phyloP scores from a whole-genome alignment of 2,797 vertebrate species.

The Acanthurus leucopareius region DNA sequence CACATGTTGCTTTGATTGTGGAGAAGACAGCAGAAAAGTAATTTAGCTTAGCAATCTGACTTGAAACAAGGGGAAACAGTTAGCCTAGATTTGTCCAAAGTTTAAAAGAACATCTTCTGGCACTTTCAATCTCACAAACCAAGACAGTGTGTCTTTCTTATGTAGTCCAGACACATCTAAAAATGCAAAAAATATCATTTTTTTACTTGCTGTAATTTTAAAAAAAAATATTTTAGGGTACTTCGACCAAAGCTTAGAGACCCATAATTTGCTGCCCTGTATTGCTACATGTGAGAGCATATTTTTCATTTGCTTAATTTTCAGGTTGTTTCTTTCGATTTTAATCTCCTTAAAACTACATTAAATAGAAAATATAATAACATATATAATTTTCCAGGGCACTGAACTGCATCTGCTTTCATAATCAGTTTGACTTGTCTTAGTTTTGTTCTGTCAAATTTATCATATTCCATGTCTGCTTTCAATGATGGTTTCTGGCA shows the following conservation, averaged over 20 bases:
- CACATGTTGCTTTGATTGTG: background rate
- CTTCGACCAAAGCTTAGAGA: background rate
- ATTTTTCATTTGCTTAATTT: conserved; percentile 9
- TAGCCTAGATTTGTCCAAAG: background rate
- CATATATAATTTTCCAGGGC: background rate
- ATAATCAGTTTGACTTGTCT: conserved; percentile 2
- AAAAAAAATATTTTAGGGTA: no score
- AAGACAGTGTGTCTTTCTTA: background rate
- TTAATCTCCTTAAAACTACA: background rate
- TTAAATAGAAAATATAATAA: conserved; percentile 19
- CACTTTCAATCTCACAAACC: background rate
- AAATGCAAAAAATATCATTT: background rate
- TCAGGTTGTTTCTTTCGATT: background rate
- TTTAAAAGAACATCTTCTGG: background rate
- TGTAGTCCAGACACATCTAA: conserved; percentile 1
- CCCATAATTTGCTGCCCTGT: background rate
- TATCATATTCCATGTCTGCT: background rate
- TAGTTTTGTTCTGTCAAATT: background rate
- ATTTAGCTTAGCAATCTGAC: background rate
- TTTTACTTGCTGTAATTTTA: background rate
- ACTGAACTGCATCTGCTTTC: background rate
- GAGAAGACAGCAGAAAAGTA: conserved; percentile 17
- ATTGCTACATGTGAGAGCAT: background rate
- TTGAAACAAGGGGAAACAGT: background rate
- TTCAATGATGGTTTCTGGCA: background rate